Percentiles rank a stretch among this genome's conserved stretches.
phyloP scores from a whole-genome alignment of 2,113 vertebrate species.

The Pituophis catenifer region DNA sequence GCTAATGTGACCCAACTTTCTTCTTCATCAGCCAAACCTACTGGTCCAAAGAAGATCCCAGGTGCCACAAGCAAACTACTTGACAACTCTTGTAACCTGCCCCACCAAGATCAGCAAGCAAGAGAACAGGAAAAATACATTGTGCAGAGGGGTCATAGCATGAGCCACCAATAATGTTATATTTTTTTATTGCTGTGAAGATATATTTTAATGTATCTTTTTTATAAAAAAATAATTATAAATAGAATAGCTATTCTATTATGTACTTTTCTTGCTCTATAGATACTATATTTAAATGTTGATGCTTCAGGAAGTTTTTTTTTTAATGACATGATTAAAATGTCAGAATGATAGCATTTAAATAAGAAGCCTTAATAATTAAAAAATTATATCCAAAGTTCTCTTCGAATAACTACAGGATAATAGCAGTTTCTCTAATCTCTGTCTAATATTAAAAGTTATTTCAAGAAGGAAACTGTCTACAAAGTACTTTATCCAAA shows the following conservation, averaged over 20 bases:
- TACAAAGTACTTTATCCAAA: constrained; percentile 63
- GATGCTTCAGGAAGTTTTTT: constrained; percentile 22
- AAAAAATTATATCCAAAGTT: constrained; percentile 37
- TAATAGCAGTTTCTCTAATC: constrained; percentile 57
- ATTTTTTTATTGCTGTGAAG: background rate
- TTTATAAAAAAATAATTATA: background rate
- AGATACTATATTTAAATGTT: background rate
- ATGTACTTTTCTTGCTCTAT: constrained; percentile 10
- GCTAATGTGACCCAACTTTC: background rate
- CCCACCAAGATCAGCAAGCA: background rate
- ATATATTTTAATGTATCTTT: background rate
- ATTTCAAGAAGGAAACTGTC: constrained; percentile 63
- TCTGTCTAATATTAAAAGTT: constrained; percentile 54
- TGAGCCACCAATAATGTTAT: background rate
- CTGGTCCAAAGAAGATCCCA: background rate
- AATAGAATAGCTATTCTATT: background rate
- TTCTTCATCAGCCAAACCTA: background rate
- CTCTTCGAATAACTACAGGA: constrained; percentile 55
- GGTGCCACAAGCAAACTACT: background rate
- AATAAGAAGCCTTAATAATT: background rate
- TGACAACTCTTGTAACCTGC: background rate
- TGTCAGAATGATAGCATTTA: constrained; percentile 12
- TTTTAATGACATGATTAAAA: background rate
- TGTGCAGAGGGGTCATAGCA: background rate
- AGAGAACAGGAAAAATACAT: background rate